Evolutionary conservation across 1,140 invertebrate genomes (phyloP).

Genomic region (Wasmannia auropunctata): DNA sequence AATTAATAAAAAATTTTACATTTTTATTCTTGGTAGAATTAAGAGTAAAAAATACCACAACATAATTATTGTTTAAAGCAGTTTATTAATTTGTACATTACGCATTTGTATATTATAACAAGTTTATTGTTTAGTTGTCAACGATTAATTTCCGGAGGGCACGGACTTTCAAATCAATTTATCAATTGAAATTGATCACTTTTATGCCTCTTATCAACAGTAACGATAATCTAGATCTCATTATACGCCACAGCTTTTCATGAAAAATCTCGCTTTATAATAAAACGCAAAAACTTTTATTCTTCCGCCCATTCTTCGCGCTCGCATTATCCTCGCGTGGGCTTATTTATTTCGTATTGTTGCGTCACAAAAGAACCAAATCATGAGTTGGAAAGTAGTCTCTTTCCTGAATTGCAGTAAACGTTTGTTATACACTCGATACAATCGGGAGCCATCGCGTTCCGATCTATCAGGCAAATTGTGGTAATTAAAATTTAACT

Average conservation of each 20-base stretch:
- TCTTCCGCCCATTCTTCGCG: not conserved
- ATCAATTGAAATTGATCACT: not conserved
- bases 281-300: constrained; percentile 30
- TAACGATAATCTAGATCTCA: not conserved
- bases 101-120: not conserved
- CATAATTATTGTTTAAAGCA: not conserved
- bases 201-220: not conserved
- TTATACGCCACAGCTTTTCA: not conserved
- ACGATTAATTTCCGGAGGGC: not conserved
- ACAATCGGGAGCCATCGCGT: not conserved
- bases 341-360: constrained; percentile 11
- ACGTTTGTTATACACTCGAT: not conserved
- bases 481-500: not conserved
- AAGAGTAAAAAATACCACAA: not conserved
- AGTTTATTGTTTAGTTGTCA: not conserved
- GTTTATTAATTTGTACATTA: not conserved
- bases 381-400: not conserved
- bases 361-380: constrained; percentile 18
- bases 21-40: not conserved
- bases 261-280: not conserved
- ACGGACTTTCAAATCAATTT: not conserved
- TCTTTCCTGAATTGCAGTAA: constrained; percentile 27
- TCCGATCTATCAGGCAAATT: not conserved
- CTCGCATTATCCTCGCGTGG: constrained; percentile 8
- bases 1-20: not conserved